phyloP scores from a whole-genome alignment of 2,113 vertebrate genomes.

The Haliaeetus leucogaster region DNA sequence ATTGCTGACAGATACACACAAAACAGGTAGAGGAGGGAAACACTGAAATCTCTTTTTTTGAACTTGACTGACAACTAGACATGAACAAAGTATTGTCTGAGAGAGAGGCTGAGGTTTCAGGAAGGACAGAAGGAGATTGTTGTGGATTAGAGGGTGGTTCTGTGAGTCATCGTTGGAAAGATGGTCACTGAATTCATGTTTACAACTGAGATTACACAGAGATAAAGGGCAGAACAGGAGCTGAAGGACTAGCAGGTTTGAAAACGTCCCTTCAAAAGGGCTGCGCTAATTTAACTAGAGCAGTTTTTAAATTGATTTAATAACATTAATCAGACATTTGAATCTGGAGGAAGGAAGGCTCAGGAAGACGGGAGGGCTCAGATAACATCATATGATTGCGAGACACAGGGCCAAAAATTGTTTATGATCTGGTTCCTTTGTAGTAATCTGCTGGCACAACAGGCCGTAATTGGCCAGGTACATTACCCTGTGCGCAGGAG shows the following conservation, averaged over 20 bases:
- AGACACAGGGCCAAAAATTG: neutral
- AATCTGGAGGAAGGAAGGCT: neutral
- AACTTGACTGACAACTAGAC: conserved; percentile 14
- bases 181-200: conserved; percentile 37
- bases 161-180: conserved; percentile 34
- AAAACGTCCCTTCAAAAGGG: neutral
- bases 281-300: neutral
- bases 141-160: conserved; percentile 38
- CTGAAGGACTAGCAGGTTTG: conserved; percentile 2
- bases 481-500: neutral
- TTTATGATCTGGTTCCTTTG: neutral
- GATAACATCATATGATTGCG: neutral
- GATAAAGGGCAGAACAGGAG: neutral
- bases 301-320: neutral
- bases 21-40: conserved; percentile 15
- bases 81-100: conserved; percentile 57
- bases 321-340: neutral
- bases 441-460: neutral
- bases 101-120: conserved; percentile 45
- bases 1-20: neutral
- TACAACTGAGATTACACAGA: neutral
- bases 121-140: conserved; percentile 61
- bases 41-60: conserved; percentile 31
- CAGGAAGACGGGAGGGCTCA: neutral
- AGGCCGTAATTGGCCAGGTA: neutral